phyloP scores from a whole-genome alignment of 2,888 invertebrate species.

The Polyommatus icarus region DNA sequence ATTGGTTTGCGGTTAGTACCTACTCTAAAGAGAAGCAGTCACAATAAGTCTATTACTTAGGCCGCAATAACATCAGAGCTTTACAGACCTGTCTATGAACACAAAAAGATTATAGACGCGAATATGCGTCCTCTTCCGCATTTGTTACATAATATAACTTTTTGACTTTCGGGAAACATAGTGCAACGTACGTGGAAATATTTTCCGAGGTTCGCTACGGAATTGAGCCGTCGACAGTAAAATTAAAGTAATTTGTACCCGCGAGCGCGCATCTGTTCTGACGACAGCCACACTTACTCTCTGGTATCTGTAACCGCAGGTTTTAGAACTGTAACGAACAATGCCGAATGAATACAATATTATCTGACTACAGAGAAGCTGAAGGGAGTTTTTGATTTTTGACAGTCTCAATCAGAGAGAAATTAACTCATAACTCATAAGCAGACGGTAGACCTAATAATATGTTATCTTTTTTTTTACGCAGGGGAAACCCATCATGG shows the following conservation, averaged over 20 bases:
- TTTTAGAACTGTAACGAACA: background rate
- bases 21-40: no score
- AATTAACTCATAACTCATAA: no score
- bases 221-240: conserved; percentile 1
- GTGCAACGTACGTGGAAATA: background rate
- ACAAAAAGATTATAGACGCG: background rate
- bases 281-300: background rate
- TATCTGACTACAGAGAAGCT: no score
- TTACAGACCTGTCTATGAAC: no score
- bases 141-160: background rate
- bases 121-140: background rate
- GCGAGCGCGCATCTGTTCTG: background rate
- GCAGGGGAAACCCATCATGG: no score
- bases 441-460: no score
- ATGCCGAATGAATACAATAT: background rate
- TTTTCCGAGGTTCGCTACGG: background rate
- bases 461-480: no score
- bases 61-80: no score
- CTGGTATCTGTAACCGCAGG: background rate
- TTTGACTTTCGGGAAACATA: background rate
- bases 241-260: conserved; percentile 4
- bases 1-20: no score
- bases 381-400: no score
- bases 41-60: no score
- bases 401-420: no score